Conservation (phyloP, 2,113 vertebrate species). For the Mormoops blainvillei region DNA sequence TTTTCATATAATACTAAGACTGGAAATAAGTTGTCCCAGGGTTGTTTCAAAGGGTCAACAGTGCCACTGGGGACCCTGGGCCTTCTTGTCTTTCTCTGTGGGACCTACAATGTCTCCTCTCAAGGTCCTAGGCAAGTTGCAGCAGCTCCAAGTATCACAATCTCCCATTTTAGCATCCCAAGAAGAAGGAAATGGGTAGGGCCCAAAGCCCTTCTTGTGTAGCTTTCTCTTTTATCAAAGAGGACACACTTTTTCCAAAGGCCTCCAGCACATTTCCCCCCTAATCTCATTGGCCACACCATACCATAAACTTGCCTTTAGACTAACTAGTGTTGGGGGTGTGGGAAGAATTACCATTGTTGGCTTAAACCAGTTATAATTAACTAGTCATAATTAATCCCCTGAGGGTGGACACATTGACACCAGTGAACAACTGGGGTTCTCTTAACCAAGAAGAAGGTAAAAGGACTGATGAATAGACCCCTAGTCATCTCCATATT, state of each 20-base stretch:
- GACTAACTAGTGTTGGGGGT: neutral
- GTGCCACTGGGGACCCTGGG: neutral
- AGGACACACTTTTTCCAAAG: neutral
- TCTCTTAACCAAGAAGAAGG: neutral
- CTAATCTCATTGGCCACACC: neutral
- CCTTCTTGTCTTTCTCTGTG: neutral
- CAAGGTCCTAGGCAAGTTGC: neutral
- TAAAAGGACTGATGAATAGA: neutral
- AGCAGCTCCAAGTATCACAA: neutral
- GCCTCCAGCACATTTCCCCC: neutral
- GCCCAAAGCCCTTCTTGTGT: neutral
- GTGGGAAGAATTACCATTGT: neutral
- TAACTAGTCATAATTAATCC: neutral
- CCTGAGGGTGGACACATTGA: neutral
- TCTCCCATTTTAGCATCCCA: neutral
- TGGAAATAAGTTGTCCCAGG: neutral
- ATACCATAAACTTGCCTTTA: neutral
- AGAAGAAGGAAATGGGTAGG: neutral
- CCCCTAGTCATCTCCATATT: neutral
- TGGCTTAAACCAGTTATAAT: neutral
- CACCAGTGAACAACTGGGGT: neutral
- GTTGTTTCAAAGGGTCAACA: neutral
- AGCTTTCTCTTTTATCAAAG: neutral
- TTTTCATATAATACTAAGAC: neutral
- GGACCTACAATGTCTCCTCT: neutral